Percentiles rank a stretch among this genome's conserved stretches.
These are phyloP conservation scores for Sinonovacula constricta DNA, from an alignment of 1,140 invertebrate species.

Conservation along the genomic window DNA sequence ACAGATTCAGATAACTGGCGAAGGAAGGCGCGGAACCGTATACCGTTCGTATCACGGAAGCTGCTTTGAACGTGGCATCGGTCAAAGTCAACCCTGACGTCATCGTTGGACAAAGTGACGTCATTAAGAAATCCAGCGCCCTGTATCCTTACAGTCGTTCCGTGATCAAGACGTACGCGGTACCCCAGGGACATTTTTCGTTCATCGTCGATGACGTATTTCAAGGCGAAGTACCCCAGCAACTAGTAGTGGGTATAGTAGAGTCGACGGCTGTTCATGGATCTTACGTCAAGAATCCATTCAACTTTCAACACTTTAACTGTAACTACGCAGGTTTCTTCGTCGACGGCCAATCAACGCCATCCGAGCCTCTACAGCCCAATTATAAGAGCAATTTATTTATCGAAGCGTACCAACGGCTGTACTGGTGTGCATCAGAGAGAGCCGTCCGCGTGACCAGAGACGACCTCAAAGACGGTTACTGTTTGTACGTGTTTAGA, in stretches of 20 bases:
- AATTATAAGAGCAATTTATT: not conserved
- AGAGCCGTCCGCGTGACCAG: not conserved
- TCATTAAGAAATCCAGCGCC: slow-evolving; percentile 10
- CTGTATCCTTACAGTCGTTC: slow-evolving; percentile 14
- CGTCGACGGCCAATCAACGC: not conserved
- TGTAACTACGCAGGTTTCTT: no score
- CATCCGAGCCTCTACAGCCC: not conserved
- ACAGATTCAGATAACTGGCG: slow-evolving; percentile 8
- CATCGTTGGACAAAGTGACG: not conserved
- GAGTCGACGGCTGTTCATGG: not conserved
- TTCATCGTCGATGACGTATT: slow-evolving; percentile 19
- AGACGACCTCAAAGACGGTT: no score
- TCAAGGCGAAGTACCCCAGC: slow-evolving; percentile 4
- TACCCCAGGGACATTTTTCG: slow-evolving; percentile 12
- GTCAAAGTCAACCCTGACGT: slow-evolving; percentile 20
- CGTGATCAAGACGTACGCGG: slow-evolving; percentile 18
- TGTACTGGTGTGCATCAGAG: not conserved
- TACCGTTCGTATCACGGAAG: slow-evolving; percentile 1
- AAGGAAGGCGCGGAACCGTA: not conserved
- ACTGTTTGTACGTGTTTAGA: no score
- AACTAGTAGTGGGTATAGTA: slow-evolving; percentile 13
- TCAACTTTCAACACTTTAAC: slow-evolving; percentile 15
- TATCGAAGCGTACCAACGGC: not conserved
- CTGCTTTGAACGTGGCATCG: slow-evolving; percentile 6
- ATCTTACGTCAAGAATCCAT: slow-evolving; percentile 10